These are phyloP conservation scores for Orycteropus afer DNA, from an alignment of 2,113 vertebrate genomes.

Conservation along the genomic window DNA sequence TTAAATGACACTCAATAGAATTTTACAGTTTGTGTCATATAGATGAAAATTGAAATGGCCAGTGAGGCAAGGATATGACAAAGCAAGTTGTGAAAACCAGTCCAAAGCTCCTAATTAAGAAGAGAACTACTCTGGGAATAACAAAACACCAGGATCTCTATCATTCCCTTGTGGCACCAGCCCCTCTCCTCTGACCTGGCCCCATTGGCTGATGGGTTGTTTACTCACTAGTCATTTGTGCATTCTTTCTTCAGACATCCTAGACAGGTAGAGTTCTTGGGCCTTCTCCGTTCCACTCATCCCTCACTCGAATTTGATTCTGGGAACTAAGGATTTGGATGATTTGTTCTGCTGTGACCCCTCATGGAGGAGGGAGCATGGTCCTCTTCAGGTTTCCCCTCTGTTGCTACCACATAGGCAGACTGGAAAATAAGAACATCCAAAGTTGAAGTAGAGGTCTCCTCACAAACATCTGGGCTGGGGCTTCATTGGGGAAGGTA, in stretches of 20 bases:
- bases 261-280: not conserved
- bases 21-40: not conserved
- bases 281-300: not conserved
- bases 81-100: not conserved
- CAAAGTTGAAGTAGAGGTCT: not conserved
- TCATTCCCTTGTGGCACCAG: not conserved
- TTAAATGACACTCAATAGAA: not conserved
- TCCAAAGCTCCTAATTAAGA: not conserved
- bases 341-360: not conserved
- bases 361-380: not conserved
- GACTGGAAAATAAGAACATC: constrained; percentile 17
- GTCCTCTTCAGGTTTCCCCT: not conserved
- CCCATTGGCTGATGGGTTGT: not conserved
- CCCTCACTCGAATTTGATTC: not conserved
- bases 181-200: not conserved
- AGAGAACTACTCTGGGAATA: not conserved
- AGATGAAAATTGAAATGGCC: not conserved
- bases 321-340: constrained; percentile 8
- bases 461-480: not conserved
- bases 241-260: not conserved
- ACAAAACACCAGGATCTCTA: not conserved
- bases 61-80: not conserved
- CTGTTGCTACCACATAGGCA: not conserved
- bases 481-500: not conserved
- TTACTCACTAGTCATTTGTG: not conserved